A percentile compares a stretch with the other conserved stretches of the same genome.
phyloP scores from a whole-genome alignment of 2,797 vertebrate species.

The Gadopsis marmoratus region DNA sequence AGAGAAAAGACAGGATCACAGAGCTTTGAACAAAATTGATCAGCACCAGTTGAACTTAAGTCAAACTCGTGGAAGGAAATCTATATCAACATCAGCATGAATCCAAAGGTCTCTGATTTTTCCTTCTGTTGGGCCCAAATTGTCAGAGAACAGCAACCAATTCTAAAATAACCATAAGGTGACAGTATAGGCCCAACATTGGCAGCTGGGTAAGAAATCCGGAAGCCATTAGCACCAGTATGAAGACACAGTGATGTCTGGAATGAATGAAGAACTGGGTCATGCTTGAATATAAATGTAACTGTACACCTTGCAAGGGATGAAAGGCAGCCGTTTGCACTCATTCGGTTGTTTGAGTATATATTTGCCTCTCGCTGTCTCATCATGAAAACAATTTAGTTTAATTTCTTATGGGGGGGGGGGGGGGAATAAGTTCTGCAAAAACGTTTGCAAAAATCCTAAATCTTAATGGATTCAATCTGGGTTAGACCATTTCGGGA shows the following conservation, averaged over 20 bases:
- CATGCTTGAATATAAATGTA: neutral
- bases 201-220: neutral
- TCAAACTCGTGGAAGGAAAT: neutral
- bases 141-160: no score
- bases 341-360: neutral
- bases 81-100: neutral
- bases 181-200: neutral
- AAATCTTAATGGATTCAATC: neutral
- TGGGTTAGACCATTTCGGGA: neutral
- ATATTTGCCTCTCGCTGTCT: neutral
- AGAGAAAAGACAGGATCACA: neutral
- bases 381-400: no score
- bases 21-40: neutral
- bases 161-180: no score
- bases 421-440: neutral
- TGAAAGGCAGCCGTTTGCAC: neutral
- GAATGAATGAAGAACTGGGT: conserved; percentile 6
- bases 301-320: neutral
- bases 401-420: neutral
- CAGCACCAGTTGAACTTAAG: neutral
- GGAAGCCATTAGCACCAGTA: neutral
- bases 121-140: neutral
- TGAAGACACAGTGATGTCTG: neutral
- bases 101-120: neutral
- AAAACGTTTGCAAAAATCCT: neutral